A percentile compares a stretch with the other conserved stretches of the same genome.
phyloP scores from a whole-genome alignment of 2,888 invertebrate species.

The Anthophora plumipes region DNA sequence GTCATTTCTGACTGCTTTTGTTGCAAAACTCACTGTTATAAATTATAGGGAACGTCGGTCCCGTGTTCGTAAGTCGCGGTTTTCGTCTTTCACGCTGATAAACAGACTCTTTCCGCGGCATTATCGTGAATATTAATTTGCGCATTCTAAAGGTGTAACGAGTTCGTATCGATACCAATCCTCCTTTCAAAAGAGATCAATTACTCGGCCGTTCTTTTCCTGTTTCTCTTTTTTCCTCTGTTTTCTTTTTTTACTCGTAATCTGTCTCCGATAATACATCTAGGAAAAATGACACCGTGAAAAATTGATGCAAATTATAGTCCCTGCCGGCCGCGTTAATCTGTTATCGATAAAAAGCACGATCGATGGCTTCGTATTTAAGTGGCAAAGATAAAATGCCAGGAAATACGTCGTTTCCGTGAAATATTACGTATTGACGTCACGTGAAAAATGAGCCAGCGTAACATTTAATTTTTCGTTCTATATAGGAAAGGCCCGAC shows the following conservation, averaged over 20 bases:
- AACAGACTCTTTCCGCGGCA: slow-evolving; percentile 37
- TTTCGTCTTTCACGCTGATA: slow-evolving; percentile 63
- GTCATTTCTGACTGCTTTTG: slow-evolving; percentile 81
- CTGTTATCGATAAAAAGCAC: slow-evolving; percentile 26
- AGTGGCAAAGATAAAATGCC: slow-evolving; percentile 20
- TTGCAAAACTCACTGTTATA: slow-evolving; percentile 78
- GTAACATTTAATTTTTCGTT: background rate
- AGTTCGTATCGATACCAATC: slow-evolving; percentile 43
- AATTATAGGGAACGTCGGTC: slow-evolving; percentile 71
- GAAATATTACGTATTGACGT: background rate
- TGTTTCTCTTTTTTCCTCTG: background rate
- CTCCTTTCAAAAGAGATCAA: slow-evolving; percentile 26
- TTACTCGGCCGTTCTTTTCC: background rate
- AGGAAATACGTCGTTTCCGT: slow-evolving; percentile 4
- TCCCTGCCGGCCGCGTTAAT: slow-evolving; percentile 15
- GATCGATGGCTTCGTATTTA: slow-evolving; percentile 20
- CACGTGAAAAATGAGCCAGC: background rate
- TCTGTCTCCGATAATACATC: slow-evolving; percentile 24
- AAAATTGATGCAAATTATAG: slow-evolving; percentile 35
- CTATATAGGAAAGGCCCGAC: background rate
- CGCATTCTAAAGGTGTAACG: slow-evolving; percentile 27
- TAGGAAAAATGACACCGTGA: slow-evolving; percentile 34
- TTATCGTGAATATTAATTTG: slow-evolving; percentile 51
- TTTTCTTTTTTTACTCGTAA: slow-evolving; percentile 5
- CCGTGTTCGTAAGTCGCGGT: slow-evolving; percentile 62